A percentile compares a stretch with the other conserved stretches of the same genome.
Evolutionary conservation across 1,140 invertebrate species (phyloP).

Genomic region (Mylabris phalerata): DNA sequence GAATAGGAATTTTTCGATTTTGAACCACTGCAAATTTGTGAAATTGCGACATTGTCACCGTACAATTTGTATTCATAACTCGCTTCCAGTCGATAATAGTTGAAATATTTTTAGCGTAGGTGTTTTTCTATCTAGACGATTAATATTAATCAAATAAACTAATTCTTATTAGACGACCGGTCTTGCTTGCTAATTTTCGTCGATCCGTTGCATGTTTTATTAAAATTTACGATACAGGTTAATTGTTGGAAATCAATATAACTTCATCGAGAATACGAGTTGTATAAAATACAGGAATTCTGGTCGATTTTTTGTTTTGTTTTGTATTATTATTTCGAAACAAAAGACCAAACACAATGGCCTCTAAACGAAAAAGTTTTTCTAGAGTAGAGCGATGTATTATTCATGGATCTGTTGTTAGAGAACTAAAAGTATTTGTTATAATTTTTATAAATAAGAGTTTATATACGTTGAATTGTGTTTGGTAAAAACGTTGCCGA

Average conservation of each 20-base stretch:
- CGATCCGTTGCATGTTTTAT: not conserved
- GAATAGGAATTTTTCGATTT: no score
- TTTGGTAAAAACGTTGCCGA: no score
- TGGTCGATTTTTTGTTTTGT: constrained; percentile 20
- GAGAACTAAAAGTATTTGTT: no score
- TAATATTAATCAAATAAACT: constrained; percentile 9
- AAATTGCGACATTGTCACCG: not conserved
- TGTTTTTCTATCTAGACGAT: constrained; percentile 6
- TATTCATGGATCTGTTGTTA: constrained; percentile 17
- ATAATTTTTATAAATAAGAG: no score
- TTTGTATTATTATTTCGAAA: constrained; percentile 1
- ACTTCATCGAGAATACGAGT: constrained; percentile 26
- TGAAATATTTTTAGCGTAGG: constrained; percentile 1
- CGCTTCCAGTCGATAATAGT: not conserved
- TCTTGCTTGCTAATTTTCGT: no score
- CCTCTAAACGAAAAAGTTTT: constrained; percentile 22
- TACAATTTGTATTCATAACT: constrained; percentile 7
- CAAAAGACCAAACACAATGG: constrained; percentile 26
- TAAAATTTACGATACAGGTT: constrained; percentile 24
- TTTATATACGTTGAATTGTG: no score
- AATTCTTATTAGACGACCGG: constrained; percentile 3
- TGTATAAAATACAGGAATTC: not conserved
- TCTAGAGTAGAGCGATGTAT: constrained; percentile 18
- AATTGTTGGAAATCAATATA: constrained; percentile 32
- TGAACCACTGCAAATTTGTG: not conserved